Conservation (phyloP, 2,888 invertebrate species). For the Himalopsyche anomala region DNA sequence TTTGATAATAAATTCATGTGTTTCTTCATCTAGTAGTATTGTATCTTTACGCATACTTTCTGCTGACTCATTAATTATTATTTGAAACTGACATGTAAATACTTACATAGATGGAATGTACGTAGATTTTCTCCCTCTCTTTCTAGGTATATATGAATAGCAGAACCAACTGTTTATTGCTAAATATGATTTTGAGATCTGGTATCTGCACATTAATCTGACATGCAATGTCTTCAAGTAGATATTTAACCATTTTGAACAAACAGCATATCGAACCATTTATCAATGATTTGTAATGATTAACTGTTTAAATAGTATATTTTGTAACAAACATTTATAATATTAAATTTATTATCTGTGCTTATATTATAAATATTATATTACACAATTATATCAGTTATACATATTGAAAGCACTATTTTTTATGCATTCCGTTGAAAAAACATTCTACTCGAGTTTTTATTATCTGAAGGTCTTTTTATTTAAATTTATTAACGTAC, state of each 20-base stretch:
- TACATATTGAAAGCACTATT: no score
- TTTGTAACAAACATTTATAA: not conserved
- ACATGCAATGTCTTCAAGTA: conserved; percentile 5
- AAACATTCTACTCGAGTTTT: no score
- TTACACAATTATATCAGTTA: no score
- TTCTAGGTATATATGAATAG: not conserved
- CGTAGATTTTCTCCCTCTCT: not conserved
- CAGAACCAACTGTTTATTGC: conserved; percentile 2
- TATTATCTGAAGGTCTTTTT: no score
- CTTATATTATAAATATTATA: no score
- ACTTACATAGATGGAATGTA: not conserved
- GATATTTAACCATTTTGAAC: conserved; percentile 6
- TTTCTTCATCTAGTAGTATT: no score
- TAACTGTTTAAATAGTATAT: not conserved
- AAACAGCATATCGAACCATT: not conserved
- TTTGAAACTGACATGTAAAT: not conserved
- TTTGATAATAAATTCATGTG: no score
- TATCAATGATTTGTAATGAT: conserved; percentile 5
- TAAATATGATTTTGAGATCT: conserved; percentile 2
- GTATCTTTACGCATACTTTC: not conserved
- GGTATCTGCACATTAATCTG: conserved; percentile 18
- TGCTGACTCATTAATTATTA: conserved; percentile 32
- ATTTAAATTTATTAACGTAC: no score
- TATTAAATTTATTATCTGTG: not conserved
- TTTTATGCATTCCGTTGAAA: no score